Base-by-base conservation (phyloP, 2,888 invertebrate genomes). In the Phengaris alcon region DNA sequence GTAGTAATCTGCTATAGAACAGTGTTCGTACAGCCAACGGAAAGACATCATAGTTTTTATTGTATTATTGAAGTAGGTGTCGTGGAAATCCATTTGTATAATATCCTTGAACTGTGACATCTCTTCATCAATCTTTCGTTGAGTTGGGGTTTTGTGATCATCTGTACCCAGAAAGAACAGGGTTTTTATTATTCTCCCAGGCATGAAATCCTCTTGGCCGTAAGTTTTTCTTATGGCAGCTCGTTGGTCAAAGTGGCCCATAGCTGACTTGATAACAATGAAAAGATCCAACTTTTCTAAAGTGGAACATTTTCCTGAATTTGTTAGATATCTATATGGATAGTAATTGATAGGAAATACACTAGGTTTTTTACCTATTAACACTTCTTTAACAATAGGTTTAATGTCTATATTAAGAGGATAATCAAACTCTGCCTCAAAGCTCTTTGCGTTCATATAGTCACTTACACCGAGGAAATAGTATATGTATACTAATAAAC, bases 21-120 rank as follows among this genome's bases (percentile, higher is more conserved):
- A 98, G 82, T 95, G 94, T 74, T 95, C 95, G 64, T 95, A 94
- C 12, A 96, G 95, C 98, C 98, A 99, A 76, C 96, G 95, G 81
- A 98, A 95, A 0, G 97, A 96, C 94, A 97, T 96, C 96, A 98
- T 96, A 0, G 97, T 97, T 91, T 99, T 99, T n/a, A 97, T 95
- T 0, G 98, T 98, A 84, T 98, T 98, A 84, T 98, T 99, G 85
- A 95, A 98, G 86, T 98, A 98, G 12, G 93, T 87, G 84, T 99
- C 98, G 3, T 94, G 87, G 82, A 97, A 98, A 85, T 97, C 95
- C 1, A 95, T 95, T 86, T 97, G 97, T 70, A 98, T 94, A 68
- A 98, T 96, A 86, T 99, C 98, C n/a, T 94, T 94, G 84, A 95
- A 94, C 74, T 95, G 92, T 0, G 88, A 86, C 80, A 95, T 94